A percentile compares a stretch with the other conserved stretches of the same genome.
Conservation (phyloP, 2,797 vertebrate genomes). For the Cetoscarus ocellatus region DNA sequence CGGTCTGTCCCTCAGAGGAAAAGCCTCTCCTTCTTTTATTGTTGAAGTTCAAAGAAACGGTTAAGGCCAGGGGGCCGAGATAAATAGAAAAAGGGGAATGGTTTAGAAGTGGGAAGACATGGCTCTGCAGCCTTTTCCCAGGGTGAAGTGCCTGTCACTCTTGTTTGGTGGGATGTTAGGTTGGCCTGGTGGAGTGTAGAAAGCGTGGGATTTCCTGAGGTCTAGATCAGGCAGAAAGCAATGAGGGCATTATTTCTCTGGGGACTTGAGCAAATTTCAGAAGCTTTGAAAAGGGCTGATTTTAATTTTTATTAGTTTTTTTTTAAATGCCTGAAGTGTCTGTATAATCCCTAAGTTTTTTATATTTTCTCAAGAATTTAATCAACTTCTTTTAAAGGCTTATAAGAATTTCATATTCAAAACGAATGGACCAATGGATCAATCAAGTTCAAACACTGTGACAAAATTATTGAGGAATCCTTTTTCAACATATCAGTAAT, state of each 20-base stretch:
- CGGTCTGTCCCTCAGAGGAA: constrained; percentile 58
- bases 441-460: no score
- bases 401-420: no score
- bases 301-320: no score
- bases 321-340: no score
- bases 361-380: no score
- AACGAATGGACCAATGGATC: no score
- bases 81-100: constrained; percentile 60
- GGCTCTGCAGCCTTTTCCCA: constrained; percentile 49
- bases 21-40: constrained; percentile 59
- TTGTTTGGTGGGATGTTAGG: constrained; percentile 54
- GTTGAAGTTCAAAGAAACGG: constrained; percentile 67
- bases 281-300: no score
- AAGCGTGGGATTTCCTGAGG: constrained; percentile 10
- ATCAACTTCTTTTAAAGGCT: no score
- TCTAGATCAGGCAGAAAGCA: constrained; percentile 9
- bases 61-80: constrained; percentile 55
- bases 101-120: constrained; percentile 41
- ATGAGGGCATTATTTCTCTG: background rate
- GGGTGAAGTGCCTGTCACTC: constrained; percentile 49
- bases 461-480: no score
- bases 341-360: no score
- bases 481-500: background rate
- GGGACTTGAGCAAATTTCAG: no score
- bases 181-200: constrained; percentile 20